Percentiles rank a stretch among this genome's conserved stretches.
Evolutionary conservation across 2,888 invertebrate species (phyloP).

Genomic region (Tenthredo scrophulariae): DNA sequence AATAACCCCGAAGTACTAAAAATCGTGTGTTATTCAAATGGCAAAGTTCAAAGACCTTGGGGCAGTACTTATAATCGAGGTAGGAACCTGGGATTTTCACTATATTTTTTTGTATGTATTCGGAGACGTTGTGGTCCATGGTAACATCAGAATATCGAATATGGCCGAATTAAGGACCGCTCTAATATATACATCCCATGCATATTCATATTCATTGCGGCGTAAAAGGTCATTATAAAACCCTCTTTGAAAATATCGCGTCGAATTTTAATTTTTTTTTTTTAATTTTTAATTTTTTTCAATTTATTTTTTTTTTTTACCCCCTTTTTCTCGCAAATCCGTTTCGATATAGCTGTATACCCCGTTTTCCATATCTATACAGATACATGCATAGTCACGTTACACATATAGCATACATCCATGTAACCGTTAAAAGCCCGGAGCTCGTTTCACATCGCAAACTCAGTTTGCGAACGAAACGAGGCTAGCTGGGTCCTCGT

Average conservation of each 20-base stretch:
- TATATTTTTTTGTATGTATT: too few species aligned
- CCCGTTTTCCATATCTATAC: not conserved
- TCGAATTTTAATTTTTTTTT: not conserved
- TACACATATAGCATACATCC: not conserved
- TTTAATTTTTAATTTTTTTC: not conserved
- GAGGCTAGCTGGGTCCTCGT: conserved; percentile 1
- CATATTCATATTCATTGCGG: conserved; percentile 23
- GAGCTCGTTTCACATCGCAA: conserved; percentile 8
- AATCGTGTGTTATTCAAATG: too few species aligned
- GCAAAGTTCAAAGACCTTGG: too few species aligned
- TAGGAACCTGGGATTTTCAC: too few species aligned
- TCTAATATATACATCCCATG: not conserved
- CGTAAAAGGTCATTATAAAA: conserved; percentile 28
- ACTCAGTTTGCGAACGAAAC: conserved; percentile 15
- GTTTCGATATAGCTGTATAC: not conserved
- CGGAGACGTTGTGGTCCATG: too few species aligned
- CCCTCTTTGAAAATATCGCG: not conserved
- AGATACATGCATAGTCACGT: not conserved
- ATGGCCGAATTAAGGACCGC: too few species aligned
- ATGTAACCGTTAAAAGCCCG: conserved; percentile 40
- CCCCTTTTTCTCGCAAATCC: not conserved
- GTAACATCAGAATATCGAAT: too few species aligned
- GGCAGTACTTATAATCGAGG: too few species aligned
- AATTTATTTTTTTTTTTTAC: not conserved
- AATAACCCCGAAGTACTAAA: too few species aligned